Base-by-base conservation (phyloP, 2,113 vertebrate species). In the Vicugna pacos region DNA sequence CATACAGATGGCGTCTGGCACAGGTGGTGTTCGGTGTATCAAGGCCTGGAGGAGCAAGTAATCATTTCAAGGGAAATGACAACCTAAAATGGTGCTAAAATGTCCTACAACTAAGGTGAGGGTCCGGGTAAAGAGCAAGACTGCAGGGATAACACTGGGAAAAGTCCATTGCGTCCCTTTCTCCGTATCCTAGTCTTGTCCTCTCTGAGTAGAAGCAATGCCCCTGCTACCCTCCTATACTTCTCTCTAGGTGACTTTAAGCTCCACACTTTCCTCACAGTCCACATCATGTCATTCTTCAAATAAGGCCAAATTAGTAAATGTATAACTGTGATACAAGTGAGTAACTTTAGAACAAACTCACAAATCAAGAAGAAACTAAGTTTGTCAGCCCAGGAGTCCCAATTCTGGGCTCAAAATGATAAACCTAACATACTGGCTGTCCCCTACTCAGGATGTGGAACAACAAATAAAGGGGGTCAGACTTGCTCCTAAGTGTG, bases 351-450 rank as follows among this genome's bases (percentile, higher is more conserved):
- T 65, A 67, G 28, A 81, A 88, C 28, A 80, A 89, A 94, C 13
- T 22, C 26, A 81, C 60, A 81, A 77, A 76, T 72, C n/a, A 81
- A 80, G 24, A 89, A 82, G 56, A 89, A 94, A 75, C 67, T 76
- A 62, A 62, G 90, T 38, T 87, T 95, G 26, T 67, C 46, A 86
- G 52, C 2, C 9, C 20, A 20, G 22, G n/a, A 69, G 30, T 81
- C 28, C 38, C 28, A 65, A 17, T 42, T 80, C n/a, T 6, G 17
- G 13, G 15, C 48, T 86, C 46, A 76, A 75, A 75, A 70, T 42
- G 11, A 92, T 56, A 91, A 65, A 46, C 65, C 38, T 54, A 56
- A 58, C 32, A n/a, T 2, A 7, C 11, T 56, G 30, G 2, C 81
- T 42, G 19, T 9, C 75, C 54, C 26, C 2, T 56, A 15, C 22